Evolutionary conservation across 2,113 vertebrate species (phyloP).

Genomic region (Telmatochromis sp.): DNA sequence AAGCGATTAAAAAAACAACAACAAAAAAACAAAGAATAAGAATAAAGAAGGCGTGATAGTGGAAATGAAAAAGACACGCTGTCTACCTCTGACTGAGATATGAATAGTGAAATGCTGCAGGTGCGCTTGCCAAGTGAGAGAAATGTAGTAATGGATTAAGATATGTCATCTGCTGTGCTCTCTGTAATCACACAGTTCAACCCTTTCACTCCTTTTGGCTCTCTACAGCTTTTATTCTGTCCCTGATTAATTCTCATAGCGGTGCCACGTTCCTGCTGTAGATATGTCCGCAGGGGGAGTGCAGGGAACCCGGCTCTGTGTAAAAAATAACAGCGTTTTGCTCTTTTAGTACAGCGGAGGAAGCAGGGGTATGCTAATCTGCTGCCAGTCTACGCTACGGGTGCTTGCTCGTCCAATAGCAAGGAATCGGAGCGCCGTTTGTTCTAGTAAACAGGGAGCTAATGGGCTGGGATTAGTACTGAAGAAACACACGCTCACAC

Average conservation of each 20-base stretch:
- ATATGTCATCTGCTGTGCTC: conserved; percentile 22
- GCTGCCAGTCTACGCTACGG: conserved; percentile 16
- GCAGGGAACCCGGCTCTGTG: not conserved
- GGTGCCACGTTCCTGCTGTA: not conserved
- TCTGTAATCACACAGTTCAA: not conserved
- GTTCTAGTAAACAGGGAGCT: not conserved
- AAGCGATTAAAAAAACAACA: not conserved
- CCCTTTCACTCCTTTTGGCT: not conserved
- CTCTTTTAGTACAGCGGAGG: not conserved
- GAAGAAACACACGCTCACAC: not conserved
- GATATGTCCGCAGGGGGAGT: not conserved
- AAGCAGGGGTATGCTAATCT: conserved; percentile 7
- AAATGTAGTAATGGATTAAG: conserved; percentile 27
- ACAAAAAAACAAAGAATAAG: not conserved
- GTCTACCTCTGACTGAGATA: conserved; percentile 18
- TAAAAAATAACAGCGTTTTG: not conserved
- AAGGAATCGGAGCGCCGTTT: conserved; percentile 6
- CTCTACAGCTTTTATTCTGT: not conserved
- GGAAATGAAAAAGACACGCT: conserved; percentile 17
- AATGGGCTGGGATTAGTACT: conserved; percentile 2
- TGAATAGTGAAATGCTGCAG: conserved; percentile 14
- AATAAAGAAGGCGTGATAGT: conserved; percentile 4
- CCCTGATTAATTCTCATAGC: not conserved
- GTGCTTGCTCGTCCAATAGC: not conserved
- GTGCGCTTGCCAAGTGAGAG: conserved; percentile 13